Conservation (phyloP, 2,797 vertebrate genomes). For the Microctenopoma lineatum region DNA sequence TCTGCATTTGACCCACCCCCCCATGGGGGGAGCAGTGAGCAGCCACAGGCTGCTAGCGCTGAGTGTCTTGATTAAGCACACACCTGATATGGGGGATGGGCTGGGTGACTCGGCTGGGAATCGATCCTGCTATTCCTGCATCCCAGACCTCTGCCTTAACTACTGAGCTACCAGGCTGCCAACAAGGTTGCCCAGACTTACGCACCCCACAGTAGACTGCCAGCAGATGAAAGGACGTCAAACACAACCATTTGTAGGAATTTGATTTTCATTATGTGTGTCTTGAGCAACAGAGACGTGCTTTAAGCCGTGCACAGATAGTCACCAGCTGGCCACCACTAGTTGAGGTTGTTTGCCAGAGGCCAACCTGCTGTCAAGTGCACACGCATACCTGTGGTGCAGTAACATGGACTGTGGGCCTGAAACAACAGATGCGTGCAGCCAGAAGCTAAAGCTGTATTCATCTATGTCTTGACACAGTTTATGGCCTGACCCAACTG, state of each 20-base stretch:
- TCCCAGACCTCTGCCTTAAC: too few species aligned
- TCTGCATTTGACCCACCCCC: too few species aligned
- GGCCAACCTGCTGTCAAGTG: conserved; percentile 28
- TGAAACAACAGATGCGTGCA: conserved; percentile 9
- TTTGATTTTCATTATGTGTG: conserved; percentile 1
- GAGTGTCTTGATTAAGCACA: too few species aligned
- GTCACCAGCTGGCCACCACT: conserved; percentile 33
- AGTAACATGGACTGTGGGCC: neutral
- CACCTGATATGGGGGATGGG: too few species aligned
- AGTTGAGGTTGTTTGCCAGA: conserved; percentile 24
- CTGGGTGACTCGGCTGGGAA: too few species aligned
- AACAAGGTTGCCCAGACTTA: too few species aligned
- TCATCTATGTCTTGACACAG: neutral
- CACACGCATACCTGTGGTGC: conserved; percentile 28
- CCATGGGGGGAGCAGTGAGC: too few species aligned
- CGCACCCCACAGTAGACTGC: neutral
- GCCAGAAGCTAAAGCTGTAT: conserved; percentile 32
- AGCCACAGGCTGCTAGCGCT: too few species aligned
- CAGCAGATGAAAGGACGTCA: conserved; percentile 23
- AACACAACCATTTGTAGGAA: conserved; percentile 22
- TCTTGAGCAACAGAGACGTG: conserved; percentile 8
- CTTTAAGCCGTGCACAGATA: neutral
- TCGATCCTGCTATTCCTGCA: too few species aligned
- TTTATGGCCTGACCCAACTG: conserved; percentile 11
- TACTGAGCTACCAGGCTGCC: too few species aligned